These are phyloP conservation scores for Diuraphis noxia DNA, from an alignment of 1,140 invertebrate genomes.

Conservation along the genomic window DNA sequence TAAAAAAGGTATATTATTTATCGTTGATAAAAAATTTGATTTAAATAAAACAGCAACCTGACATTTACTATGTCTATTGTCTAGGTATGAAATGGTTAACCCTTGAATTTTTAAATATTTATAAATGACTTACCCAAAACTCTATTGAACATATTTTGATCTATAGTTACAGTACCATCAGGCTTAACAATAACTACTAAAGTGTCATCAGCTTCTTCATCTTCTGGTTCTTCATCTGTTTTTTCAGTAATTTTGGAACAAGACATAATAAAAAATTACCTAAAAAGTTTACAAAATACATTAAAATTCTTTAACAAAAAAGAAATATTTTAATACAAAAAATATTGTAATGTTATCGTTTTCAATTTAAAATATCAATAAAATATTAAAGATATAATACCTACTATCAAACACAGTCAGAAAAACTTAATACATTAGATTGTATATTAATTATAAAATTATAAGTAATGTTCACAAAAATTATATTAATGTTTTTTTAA, in stretches of 20 bases:
- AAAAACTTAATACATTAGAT: neutral
- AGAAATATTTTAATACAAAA: neutral
- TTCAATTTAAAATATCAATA: neutral
- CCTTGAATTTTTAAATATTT: neutral
- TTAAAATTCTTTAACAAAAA: neutral
- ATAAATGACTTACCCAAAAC: constrained; percentile 58
- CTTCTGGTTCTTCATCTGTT: constrained; percentile 78
- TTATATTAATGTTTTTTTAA: neutral
- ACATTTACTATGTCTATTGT: neutral
- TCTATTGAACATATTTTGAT: constrained; percentile 60
- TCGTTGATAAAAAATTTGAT: too few relatives aligned
- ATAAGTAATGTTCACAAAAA: neutral
- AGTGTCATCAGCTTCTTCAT: constrained; percentile 71
- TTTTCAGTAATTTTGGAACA: constrained; percentile 79
- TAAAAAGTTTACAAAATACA: constrained; percentile 60
- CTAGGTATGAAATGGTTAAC: neutral
- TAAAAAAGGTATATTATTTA: too few relatives aligned
- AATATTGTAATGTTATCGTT: neutral
- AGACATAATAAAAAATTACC: constrained; percentile 86
- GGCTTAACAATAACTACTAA: constrained; percentile 61
- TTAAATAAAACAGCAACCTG: neutral
- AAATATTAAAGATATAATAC: neutral
- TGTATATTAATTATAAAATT: neutral
- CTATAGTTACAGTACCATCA: constrained; percentile 61
- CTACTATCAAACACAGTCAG: neutral